Evolutionary conservation across 2,888 invertebrate genomes (phyloP).

Genomic region (Euphydryas editha): DNA sequence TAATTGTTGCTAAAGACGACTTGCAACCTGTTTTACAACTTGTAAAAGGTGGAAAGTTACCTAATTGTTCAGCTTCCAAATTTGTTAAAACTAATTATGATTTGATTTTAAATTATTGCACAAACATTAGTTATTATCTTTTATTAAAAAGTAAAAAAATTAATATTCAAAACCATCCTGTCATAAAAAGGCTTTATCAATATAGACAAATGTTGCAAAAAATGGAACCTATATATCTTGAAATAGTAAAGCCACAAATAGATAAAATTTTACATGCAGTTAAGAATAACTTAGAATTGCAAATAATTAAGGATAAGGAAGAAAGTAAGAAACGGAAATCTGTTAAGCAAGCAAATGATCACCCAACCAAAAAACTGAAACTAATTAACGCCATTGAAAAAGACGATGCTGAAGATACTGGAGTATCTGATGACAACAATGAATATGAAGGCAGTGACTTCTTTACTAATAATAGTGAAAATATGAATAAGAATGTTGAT

Average conservation of each 20-base stretch:
- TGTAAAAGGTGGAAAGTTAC: conserved; percentile 84
- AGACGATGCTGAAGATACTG: conserved; percentile 73
- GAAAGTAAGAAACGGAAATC: conserved; percentile 63
- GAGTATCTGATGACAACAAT: conserved; percentile 70
- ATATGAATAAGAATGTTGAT: conserved; percentile 50
- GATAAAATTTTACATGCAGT: conserved; percentile 84
- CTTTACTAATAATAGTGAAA: conserved; percentile 46
- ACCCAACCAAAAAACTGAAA: conserved; percentile 69
- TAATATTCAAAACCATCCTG: conserved; percentile 92
- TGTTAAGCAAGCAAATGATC: conserved; percentile 52
- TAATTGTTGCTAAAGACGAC: conserved; percentile 86
- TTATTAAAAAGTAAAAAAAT: conserved; percentile 90
- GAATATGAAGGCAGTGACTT: conserved; percentile 71
- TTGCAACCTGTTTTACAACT: conserved; percentile 87
- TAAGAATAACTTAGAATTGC: conserved; percentile 68
- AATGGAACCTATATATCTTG: conserved; percentile 87
- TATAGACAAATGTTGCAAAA: conserved; percentile 90
- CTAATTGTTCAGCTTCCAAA: conserved; percentile 86
- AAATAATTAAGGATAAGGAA: conserved; percentile 53
- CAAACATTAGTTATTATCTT: conserved; percentile 93
- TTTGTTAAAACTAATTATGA: conserved; percentile 89
- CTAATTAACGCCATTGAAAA: conserved; percentile 67
- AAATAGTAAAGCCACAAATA: conserved; percentile 87
- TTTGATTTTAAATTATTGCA: conserved; percentile 90
- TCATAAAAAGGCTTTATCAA: conserved; percentile 92